Base-by-base conservation (phyloP, 1,140 invertebrate species). In the Drosophila teissieri region DNA sequence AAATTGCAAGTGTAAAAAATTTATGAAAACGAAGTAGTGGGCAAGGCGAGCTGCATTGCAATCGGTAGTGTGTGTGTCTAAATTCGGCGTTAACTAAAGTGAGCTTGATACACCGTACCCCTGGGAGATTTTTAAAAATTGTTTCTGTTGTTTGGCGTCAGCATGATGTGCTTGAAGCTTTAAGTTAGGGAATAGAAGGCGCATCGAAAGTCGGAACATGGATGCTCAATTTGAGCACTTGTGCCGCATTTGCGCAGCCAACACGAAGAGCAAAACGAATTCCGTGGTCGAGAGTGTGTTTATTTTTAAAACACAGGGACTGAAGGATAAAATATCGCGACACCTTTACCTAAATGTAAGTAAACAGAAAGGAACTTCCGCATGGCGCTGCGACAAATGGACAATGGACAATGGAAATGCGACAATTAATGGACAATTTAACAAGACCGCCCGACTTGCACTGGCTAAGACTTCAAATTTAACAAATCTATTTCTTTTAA, bases 221-320 rank as follows among this genome's bases (percentile, higher is more conserved):
- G 85, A 90, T 74, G 58, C 80, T 46, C 77, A 89, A 40, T 91
- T 91, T 36, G 90, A 91, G 55, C 80, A 85, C 72, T 72, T 91
- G 53, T 91, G 90, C 34, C 90, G 90, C 37, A 77, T 91, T 61
- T 91, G 90, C 62, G 90, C 90, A 37, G 86, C 81, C 17, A 90
- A 91, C 55, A 91, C 90, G 8, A 91, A 91, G 69, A 77, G 72
- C 58, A 91, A 83, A 73, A 91, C 73, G n/a, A 89, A 83, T 56
- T 91, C 90, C 0, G 78, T 91, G 5, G 78, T 78, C 7, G 90
- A 91, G 70, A 91, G 86, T 70, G 90, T 91, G 37, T 90, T 89
- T 57, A 91, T 91, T 37, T 80, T 91, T 24, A 91, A 91, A 58
- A 91, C 90, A 19, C 24, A 60, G 24, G 86, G 80, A 11, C 34